These are phyloP conservation scores for Hemicrepidius hirtus DNA, from an alignment of 2,888 invertebrate genomes.

Conservation along the genomic window DNA sequence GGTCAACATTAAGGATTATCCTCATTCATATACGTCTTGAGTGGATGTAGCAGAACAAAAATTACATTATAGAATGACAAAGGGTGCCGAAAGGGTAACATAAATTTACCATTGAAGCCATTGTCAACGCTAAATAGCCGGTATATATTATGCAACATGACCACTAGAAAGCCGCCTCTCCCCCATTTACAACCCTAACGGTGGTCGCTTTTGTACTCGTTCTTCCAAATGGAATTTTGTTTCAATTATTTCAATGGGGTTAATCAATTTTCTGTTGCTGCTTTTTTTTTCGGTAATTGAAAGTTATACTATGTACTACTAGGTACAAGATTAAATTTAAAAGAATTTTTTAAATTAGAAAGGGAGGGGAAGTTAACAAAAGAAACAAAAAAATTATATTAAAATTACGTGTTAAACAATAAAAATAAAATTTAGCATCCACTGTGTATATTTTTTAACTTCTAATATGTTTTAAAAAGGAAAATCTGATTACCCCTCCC, in stretches of 20 bases:
- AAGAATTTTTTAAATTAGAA: too few relatives aligned
- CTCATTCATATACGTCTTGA: conserved; percentile 33
- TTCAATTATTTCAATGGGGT: neutral
- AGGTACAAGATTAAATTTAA: too few relatives aligned
- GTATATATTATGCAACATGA: conserved; percentile 42
- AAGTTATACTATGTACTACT: too few relatives aligned
- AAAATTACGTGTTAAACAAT: too few relatives aligned
- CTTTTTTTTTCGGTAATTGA: neutral
- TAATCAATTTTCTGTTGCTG: neutral
- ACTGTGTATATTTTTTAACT: too few relatives aligned
- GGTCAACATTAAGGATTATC: neutral
- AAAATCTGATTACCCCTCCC: too few relatives aligned
- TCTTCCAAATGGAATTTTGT: conserved; percentile 7
- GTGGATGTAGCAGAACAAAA: conserved; percentile 38
- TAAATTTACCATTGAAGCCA: conserved; percentile 40
- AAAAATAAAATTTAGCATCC: too few relatives aligned
- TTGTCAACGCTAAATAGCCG: conserved; percentile 46
- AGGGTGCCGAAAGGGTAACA: conserved; percentile 41
- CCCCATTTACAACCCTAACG: conserved; percentile 33
- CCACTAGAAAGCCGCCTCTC: conserved; percentile 30
- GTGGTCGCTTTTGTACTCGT: conserved; percentile 30
- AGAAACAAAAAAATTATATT: too few relatives aligned
- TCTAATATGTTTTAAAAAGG: too few relatives aligned
- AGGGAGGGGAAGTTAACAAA: too few relatives aligned
- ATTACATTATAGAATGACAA: conserved; percentile 40